Base-by-base conservation (phyloP, 2,797 vertebrate genomes). In the Austrolebias charrua region DNA sequence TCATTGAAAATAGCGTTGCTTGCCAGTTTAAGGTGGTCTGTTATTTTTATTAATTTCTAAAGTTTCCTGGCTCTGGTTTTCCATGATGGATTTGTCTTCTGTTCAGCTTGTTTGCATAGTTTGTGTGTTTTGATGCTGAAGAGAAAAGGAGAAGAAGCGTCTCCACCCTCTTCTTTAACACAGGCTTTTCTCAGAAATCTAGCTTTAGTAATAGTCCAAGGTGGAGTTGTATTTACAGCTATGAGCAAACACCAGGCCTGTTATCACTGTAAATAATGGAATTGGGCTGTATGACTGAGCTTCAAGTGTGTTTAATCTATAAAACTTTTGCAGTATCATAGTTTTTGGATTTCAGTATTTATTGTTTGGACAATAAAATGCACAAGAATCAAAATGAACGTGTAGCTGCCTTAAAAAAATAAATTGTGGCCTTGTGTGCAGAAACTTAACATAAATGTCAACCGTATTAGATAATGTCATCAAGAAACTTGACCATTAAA, bases 131-230 rank as follows among this genome's bases (percentile, higher is more conserved):
- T 71, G 55, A 69, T 58, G 63, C 11, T 38, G 55, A 52, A 47
- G 57, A 66, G 69, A 80, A 76, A 44, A 46, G 64, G 16, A 51
- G 28, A 77, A 83, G 89, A 86, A 66, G 88, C 85, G 88, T 56
- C 78, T 2, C 60, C 59, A 44, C 47, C 38, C 65, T 83, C 63
- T 70, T 86, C 45, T 64, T 63, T 66, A 78, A 84, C 70, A 76
- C 86, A 89, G 88, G 67, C 71, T 82, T 79, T 82, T 74, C 56
- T 69, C 75, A 18, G 60, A 80, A 81, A 87, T 89, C 83, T 60
- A 4, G 29, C 50, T 81, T 74, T 63, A 82, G 76, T 85, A 80
- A 63, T 78, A 79, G 71, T 71, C 65, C 59, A 83, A 89, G 88
- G 91, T 68, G 87, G 79, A 78, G 82, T 74, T 67, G 66, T 58